A percentile compares a stretch with the other conserved stretches of the same genome.
Evolutionary conservation across 2,113 vertebrate species (phyloP).

Genomic region (Lucifuga dentata): DNA sequence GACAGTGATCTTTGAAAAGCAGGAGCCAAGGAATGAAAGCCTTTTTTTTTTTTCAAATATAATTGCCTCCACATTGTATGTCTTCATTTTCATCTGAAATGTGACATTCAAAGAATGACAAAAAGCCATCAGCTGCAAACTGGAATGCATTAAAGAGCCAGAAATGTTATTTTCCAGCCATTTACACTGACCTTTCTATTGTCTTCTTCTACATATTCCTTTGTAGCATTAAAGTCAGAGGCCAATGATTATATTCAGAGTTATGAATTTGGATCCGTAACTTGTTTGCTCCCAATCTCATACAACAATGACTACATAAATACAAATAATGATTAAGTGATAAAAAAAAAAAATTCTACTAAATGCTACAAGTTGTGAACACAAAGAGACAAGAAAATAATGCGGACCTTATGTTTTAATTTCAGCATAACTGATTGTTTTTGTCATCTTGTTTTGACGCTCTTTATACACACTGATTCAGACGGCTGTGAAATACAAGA

Average conservation of each 20-base stretch:
- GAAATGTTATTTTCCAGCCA: constrained; percentile 21
- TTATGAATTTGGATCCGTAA: neutral
- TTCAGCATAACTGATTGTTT: too few species aligned
- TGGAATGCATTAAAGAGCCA: constrained; percentile 20
- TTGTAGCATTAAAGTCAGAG: neutral
- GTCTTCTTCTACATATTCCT: neutral
- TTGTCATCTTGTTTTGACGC: too few species aligned
- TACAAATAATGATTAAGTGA: too few species aligned
- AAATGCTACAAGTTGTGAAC: too few species aligned
- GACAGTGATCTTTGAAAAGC: too few species aligned
- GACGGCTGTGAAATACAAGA: too few species aligned
- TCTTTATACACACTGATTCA: too few species aligned
- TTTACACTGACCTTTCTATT: constrained; percentile 24
- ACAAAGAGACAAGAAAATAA: too few species aligned
- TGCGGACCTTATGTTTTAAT: too few species aligned
- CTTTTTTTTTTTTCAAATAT: neutral
- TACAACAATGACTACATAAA: too few species aligned
- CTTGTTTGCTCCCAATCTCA: too few species aligned
- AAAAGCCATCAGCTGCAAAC: constrained; percentile 14
- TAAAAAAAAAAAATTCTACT: too few species aligned
- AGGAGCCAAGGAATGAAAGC: neutral
- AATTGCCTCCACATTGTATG: neutral
- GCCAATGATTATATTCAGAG: neutral
- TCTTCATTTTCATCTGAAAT: constrained; percentile 1
- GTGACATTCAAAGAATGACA: constrained; percentile 9